Evolutionary conservation across 2,113 vertebrate genomes (phyloP), one percentile per base, ranked within the genome.

Genomic region (Zosterops lateralis): DNA sequence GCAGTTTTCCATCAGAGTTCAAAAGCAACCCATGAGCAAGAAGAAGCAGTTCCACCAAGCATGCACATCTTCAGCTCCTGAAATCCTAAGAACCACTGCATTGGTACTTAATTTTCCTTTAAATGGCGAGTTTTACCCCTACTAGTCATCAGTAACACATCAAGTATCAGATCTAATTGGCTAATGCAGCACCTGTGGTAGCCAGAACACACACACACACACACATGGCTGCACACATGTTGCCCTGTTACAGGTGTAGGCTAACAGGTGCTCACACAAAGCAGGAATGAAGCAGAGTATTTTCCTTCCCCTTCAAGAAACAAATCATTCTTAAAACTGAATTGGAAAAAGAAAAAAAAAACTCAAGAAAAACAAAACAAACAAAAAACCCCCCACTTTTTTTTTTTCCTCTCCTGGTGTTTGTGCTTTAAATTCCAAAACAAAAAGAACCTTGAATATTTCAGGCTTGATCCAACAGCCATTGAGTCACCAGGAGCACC

Each of bases 371-470:
- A 7, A 6, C 7, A 17, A 14, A 18, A 24, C 24, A 3, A 3
- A 25, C 36, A 36, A 36, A 38, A 53, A 19, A 2, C 11, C 11
- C 5, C 34, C 10, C 5, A 31, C 8, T 38, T 36, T 64, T 64
- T 64, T 58, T 51, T 9, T 54, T 28, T 8, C 36, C 34, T 58
- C 47, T 9, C 31, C 85, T 86, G 88, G 90, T 92, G 68, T 94
- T 96, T 93, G 91, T 85, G 94, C 92, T 96, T 92, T 90, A 51
- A 89, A 93, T 90, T 91, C 68, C 89, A 70, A 81, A 95, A 90
- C 76, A 76, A 28, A 82, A 88, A 94, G 53, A 91, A 89, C 74
- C 86, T 95, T 26, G 28, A 77, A 38, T 65, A 78, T 60, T 87
- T 91, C 79, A 91, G 85, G 72, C 87, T 91, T 92, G 87, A 95